phyloP scores from a whole-genome alignment of 2,797 vertebrate genomes.

The Anabacerthia variegaticeps region DNA sequence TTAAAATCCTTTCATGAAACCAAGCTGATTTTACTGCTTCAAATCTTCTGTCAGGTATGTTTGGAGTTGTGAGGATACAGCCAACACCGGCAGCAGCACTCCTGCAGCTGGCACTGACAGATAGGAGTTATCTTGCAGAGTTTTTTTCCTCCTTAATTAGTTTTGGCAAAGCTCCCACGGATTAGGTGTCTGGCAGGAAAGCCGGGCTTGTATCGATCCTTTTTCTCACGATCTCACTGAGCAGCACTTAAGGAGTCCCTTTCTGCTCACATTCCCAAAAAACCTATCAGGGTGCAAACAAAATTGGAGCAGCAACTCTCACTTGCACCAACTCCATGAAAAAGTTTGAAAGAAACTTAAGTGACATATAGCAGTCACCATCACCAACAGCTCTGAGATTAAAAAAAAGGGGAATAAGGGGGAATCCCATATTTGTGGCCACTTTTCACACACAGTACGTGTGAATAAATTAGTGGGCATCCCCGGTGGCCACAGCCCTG shows the following conservation, averaged over 20 bases:
- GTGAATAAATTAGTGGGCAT: not conserved
- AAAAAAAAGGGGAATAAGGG: not conserved
- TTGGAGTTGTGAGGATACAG: not conserved
- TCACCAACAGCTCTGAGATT: not conserved
- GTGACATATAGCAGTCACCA: not conserved
- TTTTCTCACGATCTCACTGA: not conserved
- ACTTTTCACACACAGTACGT: accelerated
- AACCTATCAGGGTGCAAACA: accelerated
- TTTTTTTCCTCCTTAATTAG: not conserved
- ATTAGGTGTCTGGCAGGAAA: not conserved
- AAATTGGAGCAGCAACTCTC: not conserved
- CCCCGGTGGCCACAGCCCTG: not conserved
- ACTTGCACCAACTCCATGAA: not conserved
- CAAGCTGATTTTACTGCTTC: not conserved
- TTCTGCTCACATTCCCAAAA: not conserved
- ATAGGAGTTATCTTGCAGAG: not conserved
- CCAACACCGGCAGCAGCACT: not conserved
- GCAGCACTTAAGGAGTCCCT: not conserved
- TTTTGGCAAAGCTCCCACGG: not conserved
- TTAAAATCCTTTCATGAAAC: not conserved
- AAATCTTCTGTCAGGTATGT: not conserved
- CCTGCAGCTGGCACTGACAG: not conserved
- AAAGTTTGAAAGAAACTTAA: not conserved
- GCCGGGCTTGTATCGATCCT: not conserved
- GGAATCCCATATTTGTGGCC: not conserved